Conservation (phyloP, 1,140 invertebrate species). For the Vanessa atalanta region DNA sequence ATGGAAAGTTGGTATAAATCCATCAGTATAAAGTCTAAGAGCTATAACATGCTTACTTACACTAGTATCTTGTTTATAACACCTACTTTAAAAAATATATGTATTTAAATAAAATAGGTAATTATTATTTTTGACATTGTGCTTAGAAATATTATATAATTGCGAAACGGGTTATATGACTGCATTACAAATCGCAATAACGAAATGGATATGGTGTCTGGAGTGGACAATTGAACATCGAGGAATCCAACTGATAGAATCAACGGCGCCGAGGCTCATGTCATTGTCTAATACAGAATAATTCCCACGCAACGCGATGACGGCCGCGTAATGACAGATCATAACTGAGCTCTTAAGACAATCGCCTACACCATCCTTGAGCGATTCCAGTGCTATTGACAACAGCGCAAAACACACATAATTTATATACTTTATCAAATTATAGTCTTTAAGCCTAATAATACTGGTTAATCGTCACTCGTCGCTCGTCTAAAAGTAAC, state of each 20-base stretch:
- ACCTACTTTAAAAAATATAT: too few relatives aligned
- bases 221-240: constrained; percentile 42
- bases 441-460: constrained; percentile 20
- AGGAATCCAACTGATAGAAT: constrained; percentile 47
- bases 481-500: constrained; percentile 14
- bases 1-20: too few relatives aligned
- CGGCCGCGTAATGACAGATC: constrained; percentile 37
- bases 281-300: constrained; percentile 41
- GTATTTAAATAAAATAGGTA: too few relatives aligned
- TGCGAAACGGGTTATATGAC: not conserved
- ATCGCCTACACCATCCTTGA: constrained; percentile 38
- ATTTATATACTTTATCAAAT: constrained; percentile 30
- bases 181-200: constrained; percentile 11
- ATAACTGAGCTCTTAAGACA: constrained; percentile 25
- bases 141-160: not conserved
- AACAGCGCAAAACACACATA: constrained; percentile 19
- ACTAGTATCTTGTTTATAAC: too few relatives aligned
- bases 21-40: too few relatives aligned
- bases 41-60: too few relatives aligned
- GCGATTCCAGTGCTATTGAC: constrained; percentile 16
- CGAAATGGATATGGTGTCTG: constrained; percentile 28
- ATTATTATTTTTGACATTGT: too few relatives aligned
- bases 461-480: constrained; percentile 6
- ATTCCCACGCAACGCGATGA: constrained; percentile 48
- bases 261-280: constrained; percentile 38